Evolutionary conservation across 2,113 vertebrate genomes (phyloP), one percentile per base, ranked within the genome.

Genomic region (Lipophrys pholis): DNA sequence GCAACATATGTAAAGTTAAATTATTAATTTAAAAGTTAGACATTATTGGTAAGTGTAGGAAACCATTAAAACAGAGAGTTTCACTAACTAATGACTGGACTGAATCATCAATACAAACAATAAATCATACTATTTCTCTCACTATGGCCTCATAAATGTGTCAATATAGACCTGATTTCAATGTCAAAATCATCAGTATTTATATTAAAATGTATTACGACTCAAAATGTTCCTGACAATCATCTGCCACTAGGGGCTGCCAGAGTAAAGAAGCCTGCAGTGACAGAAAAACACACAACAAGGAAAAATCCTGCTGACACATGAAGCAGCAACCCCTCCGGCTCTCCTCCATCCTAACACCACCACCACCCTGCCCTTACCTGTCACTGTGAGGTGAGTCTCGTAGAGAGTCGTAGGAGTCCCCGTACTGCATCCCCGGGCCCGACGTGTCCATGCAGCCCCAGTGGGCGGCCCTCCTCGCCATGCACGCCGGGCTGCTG

Each of bases 321-420:
- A 53, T 57, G 7, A 64, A 49, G 55, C 50, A 52, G 16, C 38
- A 15, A 57, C 16, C 15, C 50, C 39, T 17, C 14, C 55, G 16
- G 7, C n/a, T 11, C n/a, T 69, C 41, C 41, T 42, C 41, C 41
- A 42, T 61, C 6, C 21, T 38, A 41, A 5, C 21, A 38, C 54
- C 6, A 15, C 46, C 14, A 38, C 14, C 5, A 11, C n/a, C 16
- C 41, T 52, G 15, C 10, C 45, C 39, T n/a, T 92, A 98, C 97
- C 97, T 97, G 94, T 99, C 97, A 9, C 97, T 99, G 91, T 98
- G 97, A 5, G 97, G 97, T 0, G 97, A 99, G 92, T 99, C 97
- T 51, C 95, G 91, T 76, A 99, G 93, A 15, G 97, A 99, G 87
- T 99, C 97, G 64, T 97, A 95, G 0, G 97, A 99, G 82, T 97